These are phyloP conservation scores for Myopa testacea DNA, from an alignment of 2,888 invertebrate genomes.

Conservation along the genomic window DNA sequence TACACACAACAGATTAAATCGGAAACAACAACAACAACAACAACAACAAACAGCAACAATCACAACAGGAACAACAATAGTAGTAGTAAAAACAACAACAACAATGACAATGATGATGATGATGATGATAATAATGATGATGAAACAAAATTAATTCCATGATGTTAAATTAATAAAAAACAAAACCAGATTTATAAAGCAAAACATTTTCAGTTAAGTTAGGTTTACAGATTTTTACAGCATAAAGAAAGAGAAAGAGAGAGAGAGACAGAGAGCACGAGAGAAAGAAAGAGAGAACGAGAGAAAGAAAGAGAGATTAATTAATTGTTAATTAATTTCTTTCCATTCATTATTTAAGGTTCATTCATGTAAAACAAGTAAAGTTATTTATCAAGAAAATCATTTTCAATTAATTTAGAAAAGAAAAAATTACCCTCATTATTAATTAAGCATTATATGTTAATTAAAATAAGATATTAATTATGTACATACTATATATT, in stretches of 20 bases:
- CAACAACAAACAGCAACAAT: slow-evolving; percentile 2
- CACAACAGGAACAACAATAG: neutral
- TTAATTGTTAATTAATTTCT: too few species aligned
- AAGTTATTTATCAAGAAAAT: too few species aligned
- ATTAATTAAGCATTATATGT: too few species aligned
- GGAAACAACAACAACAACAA: slow-evolving; percentile 1
- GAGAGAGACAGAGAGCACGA: neutral
- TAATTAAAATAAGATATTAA: too few species aligned
- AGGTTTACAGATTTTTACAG: slow-evolving; percentile 18
- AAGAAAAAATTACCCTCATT: too few species aligned
- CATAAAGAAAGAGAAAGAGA: slow-evolving; percentile 16
- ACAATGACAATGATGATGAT: neutral
- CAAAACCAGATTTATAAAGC: slow-evolving; percentile 42
- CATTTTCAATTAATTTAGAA: too few species aligned
- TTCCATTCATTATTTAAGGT: too few species aligned
- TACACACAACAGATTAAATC: slow-evolving; percentile 13
- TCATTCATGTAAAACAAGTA: too few species aligned
- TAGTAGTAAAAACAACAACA: neutral
- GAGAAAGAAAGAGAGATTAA: too few species aligned
- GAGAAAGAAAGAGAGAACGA: slow-evolving; percentile 24
- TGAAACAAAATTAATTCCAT: neutral
- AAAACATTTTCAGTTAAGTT: slow-evolving; percentile 45
- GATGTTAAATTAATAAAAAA: slow-evolving; percentile 30
- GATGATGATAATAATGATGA: neutral
- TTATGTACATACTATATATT: too few species aligned